These are phyloP conservation scores for Acromyrmex heyeri DNA, from an alignment of 1,140 invertebrate genomes.

Conservation along the genomic window DNA sequence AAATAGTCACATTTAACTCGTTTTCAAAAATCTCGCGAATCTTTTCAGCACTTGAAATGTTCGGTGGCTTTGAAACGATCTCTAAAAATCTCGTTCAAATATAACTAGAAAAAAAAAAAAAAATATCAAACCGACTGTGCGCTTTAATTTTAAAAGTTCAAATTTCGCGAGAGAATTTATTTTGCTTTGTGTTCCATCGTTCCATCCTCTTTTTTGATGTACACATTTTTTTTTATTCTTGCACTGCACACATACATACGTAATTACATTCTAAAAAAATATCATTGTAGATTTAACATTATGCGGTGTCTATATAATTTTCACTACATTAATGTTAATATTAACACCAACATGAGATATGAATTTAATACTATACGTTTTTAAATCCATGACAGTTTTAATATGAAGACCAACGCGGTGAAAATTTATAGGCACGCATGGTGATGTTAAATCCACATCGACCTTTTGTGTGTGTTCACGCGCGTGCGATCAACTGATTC, in stretches of 20 bases:
- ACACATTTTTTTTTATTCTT: neutral
- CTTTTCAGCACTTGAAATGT: neutral
- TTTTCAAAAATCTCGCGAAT: conserved; percentile 1
- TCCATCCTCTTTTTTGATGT: neutral
- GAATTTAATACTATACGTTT: no score
- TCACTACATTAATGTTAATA: no score
- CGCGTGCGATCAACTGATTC: neutral
- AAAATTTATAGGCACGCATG: no score
- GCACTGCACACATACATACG: neutral
- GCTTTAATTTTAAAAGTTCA: conserved; percentile 7
- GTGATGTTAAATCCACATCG: no score
- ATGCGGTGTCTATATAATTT: no score
- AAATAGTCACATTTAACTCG: conserved; percentile 15
- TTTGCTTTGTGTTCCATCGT: neutral
- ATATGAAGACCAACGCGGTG: no score
- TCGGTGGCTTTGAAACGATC: neutral
- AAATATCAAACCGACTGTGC: neutral
- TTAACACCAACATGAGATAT: no score
- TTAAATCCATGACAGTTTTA: no score
- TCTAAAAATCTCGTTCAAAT: neutral
- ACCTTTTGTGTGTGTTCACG: no score
- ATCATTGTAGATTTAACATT: no score
- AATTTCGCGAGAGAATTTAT: conserved; percentile 7
- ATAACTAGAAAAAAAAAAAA: neutral
- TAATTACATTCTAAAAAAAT: no score